Percentiles rank a stretch among this genome's conserved stretches.
phyloP scores from a whole-genome alignment of 2,797 vertebrate genomes.

The Champsocephalus esox region DNA sequence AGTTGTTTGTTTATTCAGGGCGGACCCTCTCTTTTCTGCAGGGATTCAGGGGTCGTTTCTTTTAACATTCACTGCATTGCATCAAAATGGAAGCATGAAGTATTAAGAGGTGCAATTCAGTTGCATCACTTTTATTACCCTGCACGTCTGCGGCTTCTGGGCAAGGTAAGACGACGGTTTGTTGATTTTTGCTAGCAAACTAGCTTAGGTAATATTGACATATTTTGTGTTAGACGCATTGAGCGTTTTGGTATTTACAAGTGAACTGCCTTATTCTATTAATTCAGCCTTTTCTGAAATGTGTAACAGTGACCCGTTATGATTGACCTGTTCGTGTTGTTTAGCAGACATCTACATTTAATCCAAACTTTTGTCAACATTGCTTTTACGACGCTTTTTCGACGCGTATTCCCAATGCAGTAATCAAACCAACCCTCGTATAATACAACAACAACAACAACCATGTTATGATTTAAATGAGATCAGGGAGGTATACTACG shows the following conservation, averaged over 20 bases:
- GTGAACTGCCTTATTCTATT: fast-evolving
- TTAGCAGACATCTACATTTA: neutral
- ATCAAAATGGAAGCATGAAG: slow-evolving; percentile 52
- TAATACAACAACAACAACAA: neutral
- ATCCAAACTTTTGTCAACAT: neutral
- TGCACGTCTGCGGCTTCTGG: slow-evolving; percentile 18
- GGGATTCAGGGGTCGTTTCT: slow-evolving; percentile 6
- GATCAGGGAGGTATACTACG: neutral
- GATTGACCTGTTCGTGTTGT: slow-evolving; percentile 52
- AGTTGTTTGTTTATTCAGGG: slow-evolving; percentile 57
- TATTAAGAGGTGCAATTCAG: slow-evolving; percentile 11
- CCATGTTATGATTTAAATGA: neutral
- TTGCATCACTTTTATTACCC: slow-evolving; percentile 21
- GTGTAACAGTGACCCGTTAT: neutral
- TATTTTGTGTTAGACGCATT: neutral
- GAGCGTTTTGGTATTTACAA: neutral
- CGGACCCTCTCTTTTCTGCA: slow-evolving; percentile 22
- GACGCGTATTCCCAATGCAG: neutral
- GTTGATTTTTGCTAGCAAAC: slow-evolving; percentile 2
- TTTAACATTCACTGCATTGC: neutral
- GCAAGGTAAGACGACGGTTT: slow-evolving; percentile 54
- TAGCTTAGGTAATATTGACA: slow-evolving; percentile 16
- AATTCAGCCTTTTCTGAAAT: neutral
- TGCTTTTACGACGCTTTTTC: neutral
- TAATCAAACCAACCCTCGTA: neutral